A percentile compares a stretch with the other conserved stretches of the same genome.
These are phyloP conservation scores for Orchestes rusci DNA, from an alignment of 2,888 invertebrate genomes.

Conservation along the genomic window DNA sequence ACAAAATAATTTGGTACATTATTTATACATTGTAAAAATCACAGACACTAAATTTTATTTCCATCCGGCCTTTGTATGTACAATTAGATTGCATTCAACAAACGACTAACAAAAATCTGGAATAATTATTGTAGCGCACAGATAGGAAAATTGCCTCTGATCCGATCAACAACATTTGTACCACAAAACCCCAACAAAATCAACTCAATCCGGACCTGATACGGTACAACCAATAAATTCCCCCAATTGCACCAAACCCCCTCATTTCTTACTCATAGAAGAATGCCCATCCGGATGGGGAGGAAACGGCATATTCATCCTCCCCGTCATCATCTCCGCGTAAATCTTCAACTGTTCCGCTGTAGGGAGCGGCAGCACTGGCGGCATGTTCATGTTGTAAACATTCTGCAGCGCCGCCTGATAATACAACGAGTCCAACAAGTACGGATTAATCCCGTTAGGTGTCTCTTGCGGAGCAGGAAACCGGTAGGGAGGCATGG, in stretches of 20 bases:
- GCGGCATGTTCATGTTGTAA: slow-evolving; percentile 37
- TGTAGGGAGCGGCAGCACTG: slow-evolving; percentile 44
- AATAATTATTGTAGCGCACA: too few species aligned
- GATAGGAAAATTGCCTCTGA: too few species aligned
- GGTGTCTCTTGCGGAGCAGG: slow-evolving; percentile 2
- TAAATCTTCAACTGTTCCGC: slow-evolving; percentile 49
- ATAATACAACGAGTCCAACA: slow-evolving; percentile 43
- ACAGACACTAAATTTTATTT: slow-evolving; percentile 42
- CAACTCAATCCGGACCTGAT: too few species aligned
- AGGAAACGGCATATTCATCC: slow-evolving; percentile 36
- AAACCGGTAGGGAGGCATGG: neutral
- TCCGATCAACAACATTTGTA: too few species aligned
- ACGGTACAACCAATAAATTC: too few species aligned
- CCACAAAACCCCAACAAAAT: too few species aligned
- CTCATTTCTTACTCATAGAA: slow-evolving; percentile 23
- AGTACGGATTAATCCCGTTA: slow-evolving; percentile 19
- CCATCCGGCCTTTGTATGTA: slow-evolving; percentile 39
- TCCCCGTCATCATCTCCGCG: slow-evolving; percentile 46
- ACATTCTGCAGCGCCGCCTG: slow-evolving; percentile 46
- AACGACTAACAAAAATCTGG: slow-evolving; percentile 2
- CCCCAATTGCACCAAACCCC: too few species aligned
- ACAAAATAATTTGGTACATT: slow-evolving; percentile 37
- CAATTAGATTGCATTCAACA: slow-evolving; percentile 14
- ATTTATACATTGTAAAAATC: slow-evolving; percentile 37
- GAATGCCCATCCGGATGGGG: slow-evolving; percentile 37